These are phyloP conservation scores for Rousettus madagascariensis DNA, from an alignment of 2,797 vertebrate species.

Conservation along the genomic window DNA sequence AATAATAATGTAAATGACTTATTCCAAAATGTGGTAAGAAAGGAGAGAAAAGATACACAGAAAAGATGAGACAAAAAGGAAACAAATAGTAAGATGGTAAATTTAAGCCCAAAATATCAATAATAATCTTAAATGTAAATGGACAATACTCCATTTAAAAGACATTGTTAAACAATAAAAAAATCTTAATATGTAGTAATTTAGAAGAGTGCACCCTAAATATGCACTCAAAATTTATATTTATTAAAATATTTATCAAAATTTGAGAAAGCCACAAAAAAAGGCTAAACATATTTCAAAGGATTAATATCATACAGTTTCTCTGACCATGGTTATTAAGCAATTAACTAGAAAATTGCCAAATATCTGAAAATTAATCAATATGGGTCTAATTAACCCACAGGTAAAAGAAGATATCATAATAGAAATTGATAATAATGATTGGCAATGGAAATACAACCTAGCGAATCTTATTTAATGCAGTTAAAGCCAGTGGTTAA, in stretches of 20 bases:
- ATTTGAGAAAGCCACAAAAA: neutral
- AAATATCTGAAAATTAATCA: neutral
- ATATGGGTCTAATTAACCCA: neutral
- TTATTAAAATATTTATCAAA: neutral
- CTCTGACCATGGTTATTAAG: neutral
- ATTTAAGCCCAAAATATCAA: neutral
- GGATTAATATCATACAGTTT: neutral
- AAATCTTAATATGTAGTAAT: neutral
- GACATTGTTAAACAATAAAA: neutral
- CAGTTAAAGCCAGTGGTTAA: neutral
- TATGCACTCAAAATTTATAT: neutral
- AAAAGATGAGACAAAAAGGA: neutral
- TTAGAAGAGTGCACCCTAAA: neutral
- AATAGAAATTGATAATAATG: neutral
- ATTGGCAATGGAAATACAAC: neutral
- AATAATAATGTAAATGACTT: neutral
- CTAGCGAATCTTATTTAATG: neutral
- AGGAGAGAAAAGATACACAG: neutral
- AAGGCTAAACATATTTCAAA: neutral
- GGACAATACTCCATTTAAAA: neutral
- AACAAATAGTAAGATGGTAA: neutral
- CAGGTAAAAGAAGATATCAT: neutral
- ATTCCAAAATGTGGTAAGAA: neutral
- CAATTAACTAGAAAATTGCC: neutral
- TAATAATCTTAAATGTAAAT: neutral